Evolutionary conservation across 2,888 invertebrate species (phyloP).

Genomic region (Poecilobothrus nobilitatus): DNA sequence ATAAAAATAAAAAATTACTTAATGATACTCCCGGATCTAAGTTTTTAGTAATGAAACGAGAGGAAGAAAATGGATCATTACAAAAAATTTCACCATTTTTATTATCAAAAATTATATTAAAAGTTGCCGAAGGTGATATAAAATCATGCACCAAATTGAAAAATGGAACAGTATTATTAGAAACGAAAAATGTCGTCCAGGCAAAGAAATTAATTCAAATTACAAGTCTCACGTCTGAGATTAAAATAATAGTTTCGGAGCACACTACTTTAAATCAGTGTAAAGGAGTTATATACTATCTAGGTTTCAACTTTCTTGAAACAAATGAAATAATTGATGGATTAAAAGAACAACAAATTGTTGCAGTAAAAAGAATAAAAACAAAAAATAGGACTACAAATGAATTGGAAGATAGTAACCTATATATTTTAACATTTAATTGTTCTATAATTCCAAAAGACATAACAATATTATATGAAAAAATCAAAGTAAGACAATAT

Average conservation of each 20-base stretch:
- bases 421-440: neutral
- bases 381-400: neutral
- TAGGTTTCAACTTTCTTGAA: neutral
- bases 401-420: neutral
- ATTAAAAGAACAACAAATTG: neutral
- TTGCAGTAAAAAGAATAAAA: neutral
- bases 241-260: slow-evolving; percentile 11
- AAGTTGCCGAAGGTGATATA: slow-evolving; percentile 12
- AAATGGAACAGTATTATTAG: slow-evolving; percentile 14
- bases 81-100: slow-evolving; percentile 17
- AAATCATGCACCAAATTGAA: slow-evolving; percentile 17
- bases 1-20: neutral
- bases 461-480: neutral
- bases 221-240: neutral
- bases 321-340: neutral
- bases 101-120: slow-evolving; percentile 13
- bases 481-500: neutral
- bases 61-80: neutral
- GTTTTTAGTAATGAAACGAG: neutral
- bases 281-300: slow-evolving; percentile 15
- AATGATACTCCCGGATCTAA: neutral
- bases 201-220: slow-evolving; percentile 14
- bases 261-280: slow-evolving; percentile 13
- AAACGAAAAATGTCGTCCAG: slow-evolving; percentile 18
- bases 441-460: neutral